Evolutionary conservation across 2,113 vertebrate genomes (phyloP).

Genomic region (Synodontis membranacea): DNA sequence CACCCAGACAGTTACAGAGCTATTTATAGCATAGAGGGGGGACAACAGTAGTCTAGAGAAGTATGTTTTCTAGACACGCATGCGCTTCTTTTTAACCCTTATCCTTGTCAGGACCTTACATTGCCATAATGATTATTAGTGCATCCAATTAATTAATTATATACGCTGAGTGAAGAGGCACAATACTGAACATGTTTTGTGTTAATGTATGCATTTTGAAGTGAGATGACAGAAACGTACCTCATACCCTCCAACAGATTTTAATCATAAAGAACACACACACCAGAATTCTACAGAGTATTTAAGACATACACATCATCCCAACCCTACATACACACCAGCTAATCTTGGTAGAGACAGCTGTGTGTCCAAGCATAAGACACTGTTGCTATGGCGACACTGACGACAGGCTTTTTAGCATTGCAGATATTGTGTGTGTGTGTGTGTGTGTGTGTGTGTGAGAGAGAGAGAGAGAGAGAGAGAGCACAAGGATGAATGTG

Average conservation of each 20-base stretch:
- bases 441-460: constrained; percentile 1
- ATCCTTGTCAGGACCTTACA: neutral
- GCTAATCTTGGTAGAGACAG: constrained; percentile 63
- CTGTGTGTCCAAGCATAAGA: constrained; percentile 64
- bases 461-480: too few relatives aligned
- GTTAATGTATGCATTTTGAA: neutral
- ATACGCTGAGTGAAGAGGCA: neutral
- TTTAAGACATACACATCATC: neutral
- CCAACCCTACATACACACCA: constrained; percentile 47
- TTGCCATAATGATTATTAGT: neutral
- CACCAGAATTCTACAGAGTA: constrained; percentile 9
- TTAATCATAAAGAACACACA: neutral
- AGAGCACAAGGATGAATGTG: constrained; percentile 22
- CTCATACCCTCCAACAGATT: neutral
- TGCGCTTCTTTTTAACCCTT: constrained; percentile 5
- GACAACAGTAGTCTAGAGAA: constrained; percentile 58
- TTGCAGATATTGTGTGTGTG: constrained; percentile 57
- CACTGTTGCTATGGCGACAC: constrained; percentile 72
- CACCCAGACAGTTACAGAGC: constrained; percentile 60
- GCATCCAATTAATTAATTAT: neutral
- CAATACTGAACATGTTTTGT: neutral
- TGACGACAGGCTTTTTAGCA: constrained; percentile 68
- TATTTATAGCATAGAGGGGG: constrained; percentile 70
- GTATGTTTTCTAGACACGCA: constrained; percentile 51
- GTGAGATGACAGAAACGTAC: neutral